Conservation (phyloP, 2,888 invertebrate species). For the Rhagophthalmus giganteus region DNA sequence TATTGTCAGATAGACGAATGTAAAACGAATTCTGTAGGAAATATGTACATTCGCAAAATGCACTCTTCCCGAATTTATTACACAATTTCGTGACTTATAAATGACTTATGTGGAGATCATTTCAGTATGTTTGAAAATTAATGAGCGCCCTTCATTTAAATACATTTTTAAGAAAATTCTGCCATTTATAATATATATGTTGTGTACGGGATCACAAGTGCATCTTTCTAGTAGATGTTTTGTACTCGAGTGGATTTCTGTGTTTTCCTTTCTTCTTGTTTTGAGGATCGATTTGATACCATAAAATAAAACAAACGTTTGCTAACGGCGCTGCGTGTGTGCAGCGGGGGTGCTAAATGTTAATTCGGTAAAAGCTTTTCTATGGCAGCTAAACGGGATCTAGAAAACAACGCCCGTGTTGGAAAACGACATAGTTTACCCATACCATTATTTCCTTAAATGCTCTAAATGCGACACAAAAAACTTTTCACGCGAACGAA, state of each 20-base stretch:
- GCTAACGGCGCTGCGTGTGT: constrained; percentile 32
- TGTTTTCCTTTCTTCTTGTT: constrained; percentile 29
- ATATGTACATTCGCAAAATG: constrained; percentile 18
- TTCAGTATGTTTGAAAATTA: no score
- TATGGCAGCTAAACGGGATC: constrained; percentile 50
- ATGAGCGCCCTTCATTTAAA: no score
- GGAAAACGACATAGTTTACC: constrained; percentile 45
- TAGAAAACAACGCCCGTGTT: constrained; percentile 45
- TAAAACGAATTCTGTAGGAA: constrained; percentile 27
- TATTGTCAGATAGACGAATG: constrained; percentile 30
- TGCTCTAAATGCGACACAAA: constrained; percentile 43
- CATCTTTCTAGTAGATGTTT: constrained; percentile 10
- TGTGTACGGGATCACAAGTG: no score
- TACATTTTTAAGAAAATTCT: no score
- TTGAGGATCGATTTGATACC: constrained; percentile 36
- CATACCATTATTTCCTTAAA: constrained; percentile 36
- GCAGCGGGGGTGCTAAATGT: constrained; percentile 43
- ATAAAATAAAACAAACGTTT: constrained; percentile 34
- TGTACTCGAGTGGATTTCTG: constrained; percentile 23
- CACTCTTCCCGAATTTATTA: constrained; percentile 26
- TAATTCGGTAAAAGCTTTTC: constrained; percentile 56
- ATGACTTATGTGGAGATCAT: no score
- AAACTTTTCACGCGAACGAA: constrained; percentile 48
- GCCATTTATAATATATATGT: no score
- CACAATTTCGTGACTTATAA: constrained; percentile 23